These are phyloP conservation scores for Prunella himalayana DNA, from an alignment of 2,113 vertebrate species.

Conservation along the genomic window DNA sequence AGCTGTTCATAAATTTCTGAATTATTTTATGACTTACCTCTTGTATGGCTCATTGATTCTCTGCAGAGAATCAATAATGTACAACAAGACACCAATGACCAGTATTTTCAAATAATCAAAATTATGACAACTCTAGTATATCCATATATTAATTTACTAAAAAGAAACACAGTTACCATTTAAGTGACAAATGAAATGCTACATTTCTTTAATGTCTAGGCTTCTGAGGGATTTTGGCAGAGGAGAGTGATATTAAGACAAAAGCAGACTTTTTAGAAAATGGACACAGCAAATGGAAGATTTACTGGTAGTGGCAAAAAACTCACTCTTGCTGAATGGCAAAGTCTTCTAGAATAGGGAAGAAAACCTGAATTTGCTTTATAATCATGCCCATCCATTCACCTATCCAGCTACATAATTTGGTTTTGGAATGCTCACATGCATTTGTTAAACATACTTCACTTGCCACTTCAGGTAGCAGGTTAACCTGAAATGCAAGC, in stretches of 20 bases:
- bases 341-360: neutral
- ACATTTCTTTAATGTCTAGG: neutral
- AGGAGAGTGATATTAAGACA: neutral
- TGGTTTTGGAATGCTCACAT: neutral
- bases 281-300: neutral
- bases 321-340: neutral
- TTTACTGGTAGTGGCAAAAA: neutral
- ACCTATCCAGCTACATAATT: neutral
- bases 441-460: conserved; percentile 18
- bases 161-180: neutral
- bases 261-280: neutral
- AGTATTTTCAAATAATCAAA: neutral
- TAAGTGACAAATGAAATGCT: neutral
- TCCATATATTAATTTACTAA: neutral
- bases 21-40: conserved; percentile 9
- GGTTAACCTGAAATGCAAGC: neutral
- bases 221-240: neutral
- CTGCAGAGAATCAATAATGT: neutral
- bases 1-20: neutral
- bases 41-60: neutral
- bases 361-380: neutral
- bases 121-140: neutral
- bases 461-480: conserved; percentile 21
- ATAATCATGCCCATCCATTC: neutral
- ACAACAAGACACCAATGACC: neutral